Conservation (phyloP, 2,888 invertebrate genomes). For the Athetis lepigone region DNA sequence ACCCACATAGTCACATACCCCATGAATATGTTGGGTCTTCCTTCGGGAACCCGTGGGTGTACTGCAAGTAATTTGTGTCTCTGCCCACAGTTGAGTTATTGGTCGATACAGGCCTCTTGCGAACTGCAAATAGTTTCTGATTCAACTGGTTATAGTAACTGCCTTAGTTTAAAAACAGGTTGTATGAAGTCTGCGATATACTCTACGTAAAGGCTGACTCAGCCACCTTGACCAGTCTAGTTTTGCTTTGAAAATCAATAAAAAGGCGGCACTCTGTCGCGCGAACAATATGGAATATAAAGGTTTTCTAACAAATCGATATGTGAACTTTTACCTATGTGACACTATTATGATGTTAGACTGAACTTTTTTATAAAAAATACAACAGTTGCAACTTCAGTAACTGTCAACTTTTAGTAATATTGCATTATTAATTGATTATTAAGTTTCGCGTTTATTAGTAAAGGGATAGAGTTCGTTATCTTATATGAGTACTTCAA, state of each 20-base stretch:
- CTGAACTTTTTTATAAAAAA: neutral
- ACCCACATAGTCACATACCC: constrained; percentile 43
- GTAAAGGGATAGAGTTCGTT: neutral
- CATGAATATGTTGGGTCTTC: constrained; percentile 29
- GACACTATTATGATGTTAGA: neutral
- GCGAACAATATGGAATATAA: constrained; percentile 37
- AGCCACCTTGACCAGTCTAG: constrained; percentile 63
- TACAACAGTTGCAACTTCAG: too few species aligned
- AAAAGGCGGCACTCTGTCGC: constrained; percentile 46
- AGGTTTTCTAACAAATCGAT: constrained; percentile 35
- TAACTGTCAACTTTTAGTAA: too few species aligned
- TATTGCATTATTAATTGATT: too few species aligned
- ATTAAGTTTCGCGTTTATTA: neutral
- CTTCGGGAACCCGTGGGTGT: constrained; percentile 43
- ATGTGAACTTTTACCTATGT: constrained; percentile 21
- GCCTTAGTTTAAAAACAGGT: constrained; percentile 28
- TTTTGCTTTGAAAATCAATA: constrained; percentile 65
- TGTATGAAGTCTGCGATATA: constrained; percentile 10
- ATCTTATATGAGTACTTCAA: neutral
- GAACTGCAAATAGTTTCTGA: constrained; percentile 40
- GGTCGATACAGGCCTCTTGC: constrained; percentile 4
- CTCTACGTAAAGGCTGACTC: constrained; percentile 18
- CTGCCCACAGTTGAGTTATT: constrained; percentile 30
- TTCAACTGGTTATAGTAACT: constrained; percentile 47
- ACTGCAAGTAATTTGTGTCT: constrained; percentile 38